Conservation (phyloP, 2,113 vertebrate species). For the Myodes glareolus region DNA sequence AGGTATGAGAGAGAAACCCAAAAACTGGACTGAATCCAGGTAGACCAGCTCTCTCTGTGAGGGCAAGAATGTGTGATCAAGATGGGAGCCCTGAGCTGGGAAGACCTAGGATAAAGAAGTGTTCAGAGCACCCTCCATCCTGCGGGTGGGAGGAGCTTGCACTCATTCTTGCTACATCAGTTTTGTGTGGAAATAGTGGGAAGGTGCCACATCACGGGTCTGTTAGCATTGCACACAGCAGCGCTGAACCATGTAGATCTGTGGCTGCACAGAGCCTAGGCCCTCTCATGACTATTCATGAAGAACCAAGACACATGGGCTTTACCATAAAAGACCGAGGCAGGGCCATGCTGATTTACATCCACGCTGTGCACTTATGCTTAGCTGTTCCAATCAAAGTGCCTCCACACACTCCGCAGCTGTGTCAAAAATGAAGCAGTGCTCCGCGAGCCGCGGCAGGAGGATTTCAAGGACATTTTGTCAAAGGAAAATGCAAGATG, state of each 20-base stretch:
- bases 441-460: accelerated
- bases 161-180: not conserved
- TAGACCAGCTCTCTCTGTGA: not conserved
- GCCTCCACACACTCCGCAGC: not conserved
- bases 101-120: not conserved
- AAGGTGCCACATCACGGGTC: accelerated
- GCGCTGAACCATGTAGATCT: accelerated
- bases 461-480: not conserved
- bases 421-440: not conserved
- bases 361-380: not conserved
- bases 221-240: not conserved
- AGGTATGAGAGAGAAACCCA: not conserved
- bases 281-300: not conserved
- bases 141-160: not conserved
- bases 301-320: not conserved
- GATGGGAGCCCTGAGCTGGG: not conserved
- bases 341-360: not conserved
- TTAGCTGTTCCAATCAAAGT: not conserved
- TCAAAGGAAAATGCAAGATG: not conserved
- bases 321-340: not conserved
- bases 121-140: accelerated
- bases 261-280: not conserved
- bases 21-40: not conserved
- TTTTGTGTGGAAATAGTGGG: not conserved
- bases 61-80: too few relatives aligned